Conservation (phyloP, 2,888 invertebrate species). For the Temnothorax rugatulus region DNA sequence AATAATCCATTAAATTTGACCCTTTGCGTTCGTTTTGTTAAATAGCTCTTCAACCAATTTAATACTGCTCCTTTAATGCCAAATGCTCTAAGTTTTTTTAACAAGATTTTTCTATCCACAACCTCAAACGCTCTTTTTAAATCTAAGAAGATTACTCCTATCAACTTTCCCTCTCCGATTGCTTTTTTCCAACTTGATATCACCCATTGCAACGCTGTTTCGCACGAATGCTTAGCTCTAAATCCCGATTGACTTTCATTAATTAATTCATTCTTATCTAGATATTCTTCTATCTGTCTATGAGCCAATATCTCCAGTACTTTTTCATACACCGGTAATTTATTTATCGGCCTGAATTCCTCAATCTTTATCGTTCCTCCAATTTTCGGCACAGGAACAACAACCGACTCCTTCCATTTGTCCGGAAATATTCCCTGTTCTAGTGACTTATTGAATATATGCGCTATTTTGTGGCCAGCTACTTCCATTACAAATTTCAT, state of each 20-base stretch:
- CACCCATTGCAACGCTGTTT: conserved; percentile 55
- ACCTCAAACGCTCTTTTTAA: conserved; percentile 62
- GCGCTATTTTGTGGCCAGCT: conserved; percentile 37
- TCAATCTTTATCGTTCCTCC: not conserved
- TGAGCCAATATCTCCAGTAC: not conserved
- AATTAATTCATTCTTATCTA: not conserved
- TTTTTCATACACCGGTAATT: not conserved
- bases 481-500: conserved; percentile 43
- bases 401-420: not conserved
- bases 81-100: conserved; percentile 28
- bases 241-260: not conserved
- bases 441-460: not conserved
- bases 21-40: not conserved
- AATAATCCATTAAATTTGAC: too few relatives aligned
- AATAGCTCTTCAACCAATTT: conserved; percentile 16
- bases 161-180: conserved; percentile 49
- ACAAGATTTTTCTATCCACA: conserved; percentile 40
- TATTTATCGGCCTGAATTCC: not conserved
- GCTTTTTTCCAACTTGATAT: conserved; percentile 54
- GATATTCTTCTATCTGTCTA: not conserved
- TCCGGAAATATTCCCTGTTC: not conserved
- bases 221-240: conserved; percentile 54
- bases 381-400: not conserved
- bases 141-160: conserved; percentile 62
- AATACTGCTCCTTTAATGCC: conserved; percentile 5